A percentile compares a stretch with the other conserved stretches of the same genome.
phyloP scores from a whole-genome alignment of 2,888 invertebrate genomes.

The Drosophila phalerata region DNA sequence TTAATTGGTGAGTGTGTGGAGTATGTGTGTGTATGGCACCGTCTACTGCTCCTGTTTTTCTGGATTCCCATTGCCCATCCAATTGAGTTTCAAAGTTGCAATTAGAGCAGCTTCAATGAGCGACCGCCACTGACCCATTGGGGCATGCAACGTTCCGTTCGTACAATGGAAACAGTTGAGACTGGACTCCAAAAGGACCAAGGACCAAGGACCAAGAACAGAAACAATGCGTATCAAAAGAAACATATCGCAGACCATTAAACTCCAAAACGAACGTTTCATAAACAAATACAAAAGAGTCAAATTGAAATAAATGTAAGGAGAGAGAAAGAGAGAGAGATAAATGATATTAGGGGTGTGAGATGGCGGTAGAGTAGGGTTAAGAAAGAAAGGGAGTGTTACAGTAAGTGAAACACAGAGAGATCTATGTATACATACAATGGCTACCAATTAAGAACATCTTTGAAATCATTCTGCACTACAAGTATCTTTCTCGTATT shows the following conservation, averaged over 20 bases:
- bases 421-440: background rate
- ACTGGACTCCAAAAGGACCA: constrained; percentile 31
- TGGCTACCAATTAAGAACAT: constrained; percentile 7
- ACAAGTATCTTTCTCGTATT: background rate
- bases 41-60: constrained; percentile 8
- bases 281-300: constrained; percentile 31
- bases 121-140: constrained; percentile 54
- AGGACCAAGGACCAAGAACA: constrained; percentile 11
- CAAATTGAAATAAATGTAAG: background rate
- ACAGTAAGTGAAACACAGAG: background rate
- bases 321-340: background rate
- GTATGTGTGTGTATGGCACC: constrained; percentile 32
- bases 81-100: constrained; percentile 80
- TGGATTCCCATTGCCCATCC: constrained; percentile 48
- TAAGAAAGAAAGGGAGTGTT: background rate
- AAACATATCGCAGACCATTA: constrained; percentile 76
- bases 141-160: constrained; percentile 24
- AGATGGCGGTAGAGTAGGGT: no score
- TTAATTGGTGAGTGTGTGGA: constrained; percentile 62
- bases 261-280: constrained; percentile 46
- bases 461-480: background rate
- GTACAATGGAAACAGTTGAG: constrained; percentile 73
- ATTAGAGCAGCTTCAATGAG: constrained; percentile 74
- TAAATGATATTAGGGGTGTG: background rate
- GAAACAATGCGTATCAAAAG: constrained; percentile 71